Base-by-base conservation (phyloP, 2,113 vertebrate species). In the Dasyprocta punctata region DNA sequence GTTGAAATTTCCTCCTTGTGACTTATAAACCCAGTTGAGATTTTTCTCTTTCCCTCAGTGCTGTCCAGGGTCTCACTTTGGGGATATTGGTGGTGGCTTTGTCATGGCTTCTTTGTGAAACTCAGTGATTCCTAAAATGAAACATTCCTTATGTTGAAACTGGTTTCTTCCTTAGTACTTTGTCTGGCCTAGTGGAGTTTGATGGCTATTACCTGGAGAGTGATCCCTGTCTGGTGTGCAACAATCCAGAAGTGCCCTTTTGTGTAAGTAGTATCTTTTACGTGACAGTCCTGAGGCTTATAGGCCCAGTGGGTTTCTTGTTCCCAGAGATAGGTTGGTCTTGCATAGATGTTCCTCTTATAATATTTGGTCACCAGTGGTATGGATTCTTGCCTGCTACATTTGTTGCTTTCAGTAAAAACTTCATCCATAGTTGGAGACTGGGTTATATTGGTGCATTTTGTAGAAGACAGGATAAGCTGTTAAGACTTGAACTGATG, bases 141-240 rank as follows among this genome's bases (percentile, higher is more conserved):
- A 93, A 67, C n/a, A 49, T 65, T 90, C 17, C 38, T 93, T 63
- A 78, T 65, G 30, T 84, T 86, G 47, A 92, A n/a, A 60, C 71
- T 97, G 71, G 5, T 97, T 86, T 96, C 78, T 94, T 0, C 94
- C 98, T 7, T 96, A 99, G 99, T 98, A 99, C 99, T 0, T 98
- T 99, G 61, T 99, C 99, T 83, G 99, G 99, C 82, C 98, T 99
- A 12, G 99, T 99, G 98, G 99, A 99, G 92, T 99, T 99, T 73
- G 99, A 99, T 98, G 99, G 99, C 24, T 99, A 99, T 97, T 99
- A 99, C 97, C 98, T 99, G 96, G 99, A 99, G 98, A 99, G 99
- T 41, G 99, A 99, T 52, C 99, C 99, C 75, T 99, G 99, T 97
- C 98, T 99, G 65, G 99, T 99, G 86, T 99, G 99, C 98, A 99